Conservation (phyloP, 1,140 invertebrate species). For the Euschistus heros region DNA sequence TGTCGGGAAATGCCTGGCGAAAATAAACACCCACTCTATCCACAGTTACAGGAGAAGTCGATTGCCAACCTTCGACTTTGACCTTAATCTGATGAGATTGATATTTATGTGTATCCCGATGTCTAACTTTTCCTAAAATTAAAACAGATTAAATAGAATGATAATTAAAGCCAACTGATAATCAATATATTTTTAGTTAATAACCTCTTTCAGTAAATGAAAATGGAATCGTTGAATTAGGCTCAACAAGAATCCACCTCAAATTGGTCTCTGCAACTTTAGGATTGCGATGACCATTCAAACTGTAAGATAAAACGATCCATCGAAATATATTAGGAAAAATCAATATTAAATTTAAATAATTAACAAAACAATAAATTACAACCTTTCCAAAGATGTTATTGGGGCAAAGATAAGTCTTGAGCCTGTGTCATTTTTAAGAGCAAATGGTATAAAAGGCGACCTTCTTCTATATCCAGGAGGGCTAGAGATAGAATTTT, state of each 20-base stretch:
- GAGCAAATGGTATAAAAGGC: slow-evolving; percentile 84
- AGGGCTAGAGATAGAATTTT: slow-evolving; percentile 33
- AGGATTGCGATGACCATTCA: slow-evolving; percentile 3
- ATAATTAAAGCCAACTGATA: slow-evolving; percentile 23
- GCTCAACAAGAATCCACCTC: slow-evolving; percentile 54
- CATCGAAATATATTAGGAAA: background rate
- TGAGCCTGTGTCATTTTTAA: slow-evolving; percentile 82
- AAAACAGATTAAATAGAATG: background rate
- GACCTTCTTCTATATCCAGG: slow-evolving; percentile 55
- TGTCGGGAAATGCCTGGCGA: slow-evolving; percentile 53
- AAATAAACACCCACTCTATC: slow-evolving; percentile 94
- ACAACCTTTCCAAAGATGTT: slow-evolving; percentile 39
- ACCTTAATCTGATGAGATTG: slow-evolving; percentile 78
- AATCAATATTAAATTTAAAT: background rate
- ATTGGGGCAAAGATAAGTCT: slow-evolving; percentile 72
- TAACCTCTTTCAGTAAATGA: slow-evolving; percentile 65
- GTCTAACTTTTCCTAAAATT: slow-evolving; percentile 49
- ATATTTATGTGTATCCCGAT: slow-evolving; percentile 68
- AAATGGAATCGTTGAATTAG: slow-evolving; percentile 63
- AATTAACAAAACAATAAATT: slow-evolving; percentile 18
- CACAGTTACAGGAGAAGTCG: slow-evolving; percentile 78
- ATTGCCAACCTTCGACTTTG: slow-evolving; percentile 79
- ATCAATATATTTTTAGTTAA: slow-evolving; percentile 9
- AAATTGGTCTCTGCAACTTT: slow-evolving; percentile 29
- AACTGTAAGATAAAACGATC: background rate